A percentile compares a stretch with the other conserved stretches of the same genome.
Conservation (phyloP, 2,113 vertebrate species). For the Stegostoma tigrinum region DNA sequence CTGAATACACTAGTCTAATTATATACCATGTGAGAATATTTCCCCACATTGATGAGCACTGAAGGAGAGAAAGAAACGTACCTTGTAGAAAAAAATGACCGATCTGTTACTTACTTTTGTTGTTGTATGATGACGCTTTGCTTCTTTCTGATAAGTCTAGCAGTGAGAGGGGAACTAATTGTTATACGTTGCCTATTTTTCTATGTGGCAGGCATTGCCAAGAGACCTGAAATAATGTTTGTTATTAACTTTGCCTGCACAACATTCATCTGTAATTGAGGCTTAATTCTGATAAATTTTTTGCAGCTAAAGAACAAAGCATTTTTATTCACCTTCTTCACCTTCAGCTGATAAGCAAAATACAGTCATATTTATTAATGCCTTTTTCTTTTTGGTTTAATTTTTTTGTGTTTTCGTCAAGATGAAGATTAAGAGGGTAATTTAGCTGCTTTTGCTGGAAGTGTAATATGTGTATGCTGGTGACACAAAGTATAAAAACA, state of each 20-base stretch:
- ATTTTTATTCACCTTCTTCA: constrained; percentile 27
- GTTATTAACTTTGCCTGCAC: constrained; percentile 31
- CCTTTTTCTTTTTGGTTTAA: background rate
- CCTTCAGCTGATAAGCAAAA: constrained; percentile 24
- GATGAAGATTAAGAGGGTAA: constrained; percentile 32
- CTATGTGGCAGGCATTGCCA: constrained; percentile 37
- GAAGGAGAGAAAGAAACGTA: constrained; percentile 42
- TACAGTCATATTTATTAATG: constrained; percentile 17
- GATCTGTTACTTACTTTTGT: constrained; percentile 72
- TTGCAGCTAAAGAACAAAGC: constrained; percentile 16
- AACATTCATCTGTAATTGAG: constrained; percentile 34
- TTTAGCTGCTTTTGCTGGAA: constrained; percentile 2
- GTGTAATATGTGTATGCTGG: background rate
- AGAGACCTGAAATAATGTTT: constrained; percentile 29
- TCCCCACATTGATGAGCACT: constrained; percentile 43
- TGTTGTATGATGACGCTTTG: constrained; percentile 39
- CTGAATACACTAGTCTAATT: constrained; percentile 64
- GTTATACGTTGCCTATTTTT: constrained; percentile 11
- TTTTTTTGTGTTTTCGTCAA: background rate
- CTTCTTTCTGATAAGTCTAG: background rate
- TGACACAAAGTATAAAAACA: constrained; percentile 23
- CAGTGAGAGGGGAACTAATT: constrained; percentile 24
- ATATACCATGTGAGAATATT: constrained; percentile 52
- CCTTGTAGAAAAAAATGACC: constrained; percentile 46
- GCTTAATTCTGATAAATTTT: constrained; percentile 36